Conservation (phyloP, 2,113 vertebrate genomes). For the Zootoca vivipara region DNA sequence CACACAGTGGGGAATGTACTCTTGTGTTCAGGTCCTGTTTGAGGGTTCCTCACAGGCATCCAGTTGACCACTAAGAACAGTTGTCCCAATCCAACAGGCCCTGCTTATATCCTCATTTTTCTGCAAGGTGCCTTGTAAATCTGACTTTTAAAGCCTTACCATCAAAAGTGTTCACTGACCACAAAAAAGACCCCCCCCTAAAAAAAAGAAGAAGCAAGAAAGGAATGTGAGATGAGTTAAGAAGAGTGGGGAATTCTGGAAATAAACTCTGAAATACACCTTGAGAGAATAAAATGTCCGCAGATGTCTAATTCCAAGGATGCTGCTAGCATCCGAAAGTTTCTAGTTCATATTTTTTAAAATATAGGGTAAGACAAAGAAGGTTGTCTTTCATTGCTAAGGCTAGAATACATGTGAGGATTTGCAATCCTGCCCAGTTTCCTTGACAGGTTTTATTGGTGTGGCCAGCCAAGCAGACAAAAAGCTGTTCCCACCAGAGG, state of each 20-base stretch:
- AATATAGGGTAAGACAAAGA: conserved; percentile 19
- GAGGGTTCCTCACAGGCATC: no score
- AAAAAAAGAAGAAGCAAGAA: background rate
- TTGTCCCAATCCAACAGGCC: background rate
- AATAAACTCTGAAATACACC: background rate
- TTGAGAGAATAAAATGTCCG: background rate
- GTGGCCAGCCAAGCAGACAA: conserved; percentile 37
- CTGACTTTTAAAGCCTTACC: background rate
- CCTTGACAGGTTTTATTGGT: conserved; percentile 34
- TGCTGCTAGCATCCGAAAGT: background rate
- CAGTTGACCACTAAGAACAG: no score
- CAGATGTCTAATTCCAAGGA: background rate
- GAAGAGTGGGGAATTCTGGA: background rate
- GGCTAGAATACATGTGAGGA: conserved; percentile 16
- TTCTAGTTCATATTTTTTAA: conserved; percentile 4
- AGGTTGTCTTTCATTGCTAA: background rate
- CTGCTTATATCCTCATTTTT: no score
- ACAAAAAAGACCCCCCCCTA: background rate
- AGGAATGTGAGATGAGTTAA: background rate
- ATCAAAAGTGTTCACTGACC: background rate
- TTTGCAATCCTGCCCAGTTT: conserved; percentile 18
- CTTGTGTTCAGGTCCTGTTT: no score
- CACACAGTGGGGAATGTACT: no score
- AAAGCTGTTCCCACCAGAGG: background rate
- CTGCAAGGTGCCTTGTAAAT: background rate